These are phyloP conservation scores for Austrofundulus limnaeus DNA, from an alignment of 2,113 vertebrate species.

Conservation along the genomic window DNA sequence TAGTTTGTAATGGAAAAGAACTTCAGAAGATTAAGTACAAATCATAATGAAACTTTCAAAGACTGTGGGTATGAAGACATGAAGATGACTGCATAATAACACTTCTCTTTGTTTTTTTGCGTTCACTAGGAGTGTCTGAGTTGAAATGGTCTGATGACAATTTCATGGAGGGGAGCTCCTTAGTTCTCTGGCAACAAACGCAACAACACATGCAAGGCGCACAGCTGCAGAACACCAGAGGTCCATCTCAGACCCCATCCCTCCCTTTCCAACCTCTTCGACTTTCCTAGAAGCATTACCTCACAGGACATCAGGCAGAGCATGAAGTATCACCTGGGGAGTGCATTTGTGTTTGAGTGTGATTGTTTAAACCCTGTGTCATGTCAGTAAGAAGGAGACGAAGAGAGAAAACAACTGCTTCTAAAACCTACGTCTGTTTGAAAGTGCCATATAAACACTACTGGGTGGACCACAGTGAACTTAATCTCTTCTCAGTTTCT, in stretches of 20 bases:
- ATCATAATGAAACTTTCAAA: slow-evolving; percentile 3
- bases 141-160: slow-evolving; percentile 45
- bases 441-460: slow-evolving; percentile 37
- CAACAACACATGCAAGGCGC: slow-evolving; percentile 45
- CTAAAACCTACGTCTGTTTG: slow-evolving; percentile 26
- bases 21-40: background rate
- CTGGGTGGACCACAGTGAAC: slow-evolving; percentile 50
- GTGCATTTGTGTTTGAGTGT: slow-evolving; percentile 9
- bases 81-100: slow-evolving; percentile 10
- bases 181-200: slow-evolving; percentile 54
- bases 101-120: slow-evolving; percentile 9
- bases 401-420: slow-evolving; percentile 13
- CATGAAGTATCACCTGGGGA: slow-evolving; percentile 64
- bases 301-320: slow-evolving; percentile 58
- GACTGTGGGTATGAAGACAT: background rate
- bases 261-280: slow-evolving; percentile 32
- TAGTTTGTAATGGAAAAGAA: background rate
- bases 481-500: slow-evolving; percentile 13
- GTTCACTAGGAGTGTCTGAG: slow-evolving; percentile 35
- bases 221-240: slow-evolving; percentile 63
- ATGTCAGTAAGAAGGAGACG: slow-evolving; percentile 4
- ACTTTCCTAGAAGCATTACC: slow-evolving; percentile 65
- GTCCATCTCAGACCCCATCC: slow-evolving; percentile 33
- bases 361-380: slow-evolving; percentile 39
- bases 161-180: slow-evolving; percentile 37